These are phyloP conservation scores for Falco punctatus DNA, from an alignment of 2,113 vertebrate species.

Conservation along the genomic window DNA sequence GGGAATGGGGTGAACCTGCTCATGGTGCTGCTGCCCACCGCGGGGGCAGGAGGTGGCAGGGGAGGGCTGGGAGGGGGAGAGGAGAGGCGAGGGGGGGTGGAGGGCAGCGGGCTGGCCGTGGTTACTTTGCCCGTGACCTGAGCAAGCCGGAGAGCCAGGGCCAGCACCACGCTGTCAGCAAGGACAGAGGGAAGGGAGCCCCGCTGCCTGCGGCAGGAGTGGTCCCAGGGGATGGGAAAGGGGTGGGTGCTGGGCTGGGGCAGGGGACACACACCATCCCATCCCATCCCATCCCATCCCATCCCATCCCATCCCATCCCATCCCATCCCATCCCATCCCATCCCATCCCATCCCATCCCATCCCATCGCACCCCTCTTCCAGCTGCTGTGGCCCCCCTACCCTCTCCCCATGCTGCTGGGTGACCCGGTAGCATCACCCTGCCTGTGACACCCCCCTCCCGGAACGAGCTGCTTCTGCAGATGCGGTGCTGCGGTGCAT, in stretches of 20 bases:
- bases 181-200: neutral
- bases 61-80: neutral
- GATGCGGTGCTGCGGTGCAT: rapidly evolving
- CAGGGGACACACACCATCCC: neutral
- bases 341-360: neutral
- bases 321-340: neutral
- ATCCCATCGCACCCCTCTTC: neutral
- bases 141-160: neutral
- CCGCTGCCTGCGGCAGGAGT: neutral
- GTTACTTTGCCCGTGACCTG: neutral
- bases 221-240: neutral
- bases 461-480: rapidly evolving
- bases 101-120: neutral
- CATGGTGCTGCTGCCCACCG: neutral
- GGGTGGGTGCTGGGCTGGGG: neutral
- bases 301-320: neutral
- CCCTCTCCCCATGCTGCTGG: rapidly evolving
- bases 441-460: neutral
- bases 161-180: neutral
- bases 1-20: neutral
- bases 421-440: neutral
- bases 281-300: neutral
- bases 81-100: neutral
- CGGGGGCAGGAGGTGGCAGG: neutral
- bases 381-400: neutral